Evolutionary conservation across 2,113 vertebrate genomes (phyloP).

Genomic region (Leucosticte australis): DNA sequence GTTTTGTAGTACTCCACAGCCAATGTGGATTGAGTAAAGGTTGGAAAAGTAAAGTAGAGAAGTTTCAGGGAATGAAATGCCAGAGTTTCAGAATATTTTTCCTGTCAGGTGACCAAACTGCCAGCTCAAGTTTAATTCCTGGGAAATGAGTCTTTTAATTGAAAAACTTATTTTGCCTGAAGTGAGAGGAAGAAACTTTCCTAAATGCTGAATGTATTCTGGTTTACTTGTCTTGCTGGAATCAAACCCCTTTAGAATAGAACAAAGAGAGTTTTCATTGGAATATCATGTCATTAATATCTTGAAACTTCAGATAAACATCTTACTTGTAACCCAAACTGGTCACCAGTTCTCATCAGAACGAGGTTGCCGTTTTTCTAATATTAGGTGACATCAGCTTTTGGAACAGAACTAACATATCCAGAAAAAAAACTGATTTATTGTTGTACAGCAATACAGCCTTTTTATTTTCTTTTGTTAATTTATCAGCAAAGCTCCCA

Average conservation of each 20-base stretch:
- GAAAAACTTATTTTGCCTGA: neutral
- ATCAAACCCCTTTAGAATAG: neutral
- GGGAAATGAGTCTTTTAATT: neutral
- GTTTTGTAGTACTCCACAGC: neutral
- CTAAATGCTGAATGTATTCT: neutral
- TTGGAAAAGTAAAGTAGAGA: neutral
- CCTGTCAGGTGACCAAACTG: neutral
- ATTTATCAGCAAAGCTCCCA: conserved; percentile 64
- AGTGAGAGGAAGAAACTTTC: neutral
- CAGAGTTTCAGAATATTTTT: neutral
- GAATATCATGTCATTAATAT: neutral
- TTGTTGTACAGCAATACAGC: conserved; percentile 7
- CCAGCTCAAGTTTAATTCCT: neutral
- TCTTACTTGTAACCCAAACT: conserved; percentile 20
- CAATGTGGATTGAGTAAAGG: neutral
- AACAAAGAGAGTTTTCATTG: conserved; percentile 12
- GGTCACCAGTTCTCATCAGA: neutral
- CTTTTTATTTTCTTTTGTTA: conserved; percentile 59
- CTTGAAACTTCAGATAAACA: conserved; percentile 10
- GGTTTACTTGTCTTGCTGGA: neutral
- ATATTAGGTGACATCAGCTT: conserved; percentile 44
- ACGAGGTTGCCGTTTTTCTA: conserved; percentile 24
- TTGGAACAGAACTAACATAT: conserved; percentile 41
- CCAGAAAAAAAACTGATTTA: neutral
- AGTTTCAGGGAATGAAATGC: neutral